Evolutionary conservation across 2,888 invertebrate species (phyloP), one percentile per base, ranked within the genome.

Genomic region (Netelia melanura): DNA sequence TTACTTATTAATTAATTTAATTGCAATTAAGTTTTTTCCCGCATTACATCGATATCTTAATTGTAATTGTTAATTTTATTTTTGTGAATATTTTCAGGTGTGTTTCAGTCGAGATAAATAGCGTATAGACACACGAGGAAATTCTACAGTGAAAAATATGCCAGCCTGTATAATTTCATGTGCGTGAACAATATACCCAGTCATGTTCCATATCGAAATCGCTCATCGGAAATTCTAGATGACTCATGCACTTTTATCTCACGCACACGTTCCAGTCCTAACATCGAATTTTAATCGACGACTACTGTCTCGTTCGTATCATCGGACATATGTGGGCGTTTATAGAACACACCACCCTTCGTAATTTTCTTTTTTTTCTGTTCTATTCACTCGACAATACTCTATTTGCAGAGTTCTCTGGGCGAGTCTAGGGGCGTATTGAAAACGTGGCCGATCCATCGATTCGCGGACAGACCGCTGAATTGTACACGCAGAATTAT

Each of bases 241-340:
- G n/a, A 43, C 44, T 68, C 25, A 48, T 38, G 62, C 54, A 62
- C 64, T 74, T 38, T 14, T 70, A 77, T 81, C 81, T 74, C 5
- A 52, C 8, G 23, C 68, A 68, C 48, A n/a, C 61, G 21, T 30
- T 25, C 43, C 64, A 14, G 56, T 21, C 48, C 23, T 61, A 85
- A 17, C 74, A 84, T 78, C 74, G 75, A 78, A 71, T 68, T 79
- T 48, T 48, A 85, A 82, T 85, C 82, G 82, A 82, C 65, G 64
- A 58, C 44, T 52, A 14, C 43, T 30, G 44, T 52, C 23, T 58
- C 43, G 68, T 44, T 38, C 54, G 30, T 30, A 75, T 71, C 62
- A 48, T 23, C 48, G 74, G 58, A 71, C 79, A 82, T 56, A 54
- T 85, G 85, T 79, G 79, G 85, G 84, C 84, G 84, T 84, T 48